Evolutionary conservation across 2,888 invertebrate genomes (phyloP).

Genomic region (Odiellus spinosus): DNA sequence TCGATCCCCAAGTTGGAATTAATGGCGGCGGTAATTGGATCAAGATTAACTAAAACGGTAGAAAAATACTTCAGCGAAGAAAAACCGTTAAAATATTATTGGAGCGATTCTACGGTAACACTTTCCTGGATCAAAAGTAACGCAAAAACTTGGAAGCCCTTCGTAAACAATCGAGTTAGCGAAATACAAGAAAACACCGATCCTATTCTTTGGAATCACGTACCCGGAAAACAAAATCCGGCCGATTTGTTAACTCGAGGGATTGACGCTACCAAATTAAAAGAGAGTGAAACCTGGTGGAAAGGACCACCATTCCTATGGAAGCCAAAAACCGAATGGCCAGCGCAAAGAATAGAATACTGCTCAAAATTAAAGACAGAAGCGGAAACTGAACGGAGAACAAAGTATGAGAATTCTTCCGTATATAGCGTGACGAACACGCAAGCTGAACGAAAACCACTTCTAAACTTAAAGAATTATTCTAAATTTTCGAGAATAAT

Average conservation of each 20-base stretch:
- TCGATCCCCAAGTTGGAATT: slow-evolving; percentile 20
- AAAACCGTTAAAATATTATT: slow-evolving; percentile 5
- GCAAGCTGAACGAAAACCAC: too few species aligned
- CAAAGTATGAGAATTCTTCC: too few species aligned
- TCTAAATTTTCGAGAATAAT: too few species aligned
- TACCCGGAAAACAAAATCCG: slow-evolving; percentile 20
- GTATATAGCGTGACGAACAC: too few species aligned
- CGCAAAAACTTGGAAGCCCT: slow-evolving; percentile 13
- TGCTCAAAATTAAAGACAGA: too few species aligned
- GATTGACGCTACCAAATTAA: slow-evolving; percentile 7
- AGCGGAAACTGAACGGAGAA: too few species aligned
- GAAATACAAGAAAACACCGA: slow-evolving; percentile 14
- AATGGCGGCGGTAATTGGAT: slow-evolving; percentile 8
- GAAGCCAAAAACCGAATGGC: background rate
- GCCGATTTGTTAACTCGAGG: slow-evolving; percentile 23
- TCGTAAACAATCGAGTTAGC: slow-evolving; percentile 20
- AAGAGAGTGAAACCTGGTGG: slow-evolving; percentile 18
- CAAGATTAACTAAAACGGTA: too few species aligned
- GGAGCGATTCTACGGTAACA: slow-evolving; percentile 16
- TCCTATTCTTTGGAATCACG: slow-evolving; percentile 17
- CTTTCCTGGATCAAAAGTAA: slow-evolving; percentile 17
- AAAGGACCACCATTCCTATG: slow-evolving; percentile 20
- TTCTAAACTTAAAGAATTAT: too few species aligned
- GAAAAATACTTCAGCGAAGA: too few species aligned
- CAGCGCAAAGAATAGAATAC: too few species aligned